phyloP scores from a whole-genome alignment of 1,140 invertebrate species.

The Zelostemma sp. region DNA sequence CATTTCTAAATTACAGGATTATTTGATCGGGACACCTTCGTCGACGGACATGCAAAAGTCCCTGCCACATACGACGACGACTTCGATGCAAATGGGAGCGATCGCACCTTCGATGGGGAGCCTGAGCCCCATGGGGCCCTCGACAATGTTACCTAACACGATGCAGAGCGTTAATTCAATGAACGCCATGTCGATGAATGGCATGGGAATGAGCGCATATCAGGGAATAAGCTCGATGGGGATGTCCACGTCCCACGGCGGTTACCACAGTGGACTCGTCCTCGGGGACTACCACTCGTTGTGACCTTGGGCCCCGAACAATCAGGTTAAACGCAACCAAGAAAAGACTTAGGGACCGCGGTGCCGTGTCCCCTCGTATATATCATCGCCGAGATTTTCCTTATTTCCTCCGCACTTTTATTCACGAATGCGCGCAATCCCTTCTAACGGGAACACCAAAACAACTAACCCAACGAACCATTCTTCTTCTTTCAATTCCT shows the following conservation, averaged over 20 bases:
- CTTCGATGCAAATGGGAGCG: slow-evolving; percentile 69
- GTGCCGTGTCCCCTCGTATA: no score
- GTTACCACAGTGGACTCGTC: slow-evolving; percentile 66
- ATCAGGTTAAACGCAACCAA: slow-evolving; percentile 62
- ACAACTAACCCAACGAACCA: no score
- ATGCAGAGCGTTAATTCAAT: slow-evolving; percentile 67
- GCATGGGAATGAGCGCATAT: slow-evolving; percentile 67
- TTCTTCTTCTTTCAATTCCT: no score
- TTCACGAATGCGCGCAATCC: no score
- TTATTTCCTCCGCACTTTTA: no score
- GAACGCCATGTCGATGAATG: slow-evolving; percentile 69
- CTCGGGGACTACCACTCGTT: slow-evolving; percentile 68
- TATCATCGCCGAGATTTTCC: no score
- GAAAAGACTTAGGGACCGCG: slow-evolving; percentile 63
- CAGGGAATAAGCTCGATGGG: slow-evolving; percentile 65
- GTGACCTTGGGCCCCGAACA: slow-evolving; percentile 67
- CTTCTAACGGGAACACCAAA: no score
- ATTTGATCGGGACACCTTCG: slow-evolving; percentile 64
- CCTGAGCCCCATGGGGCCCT: slow-evolving; percentile 66
- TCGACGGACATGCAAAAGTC: slow-evolving; percentile 67
- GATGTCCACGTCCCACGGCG: slow-evolving; percentile 63
- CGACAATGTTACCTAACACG: slow-evolving; percentile 64
- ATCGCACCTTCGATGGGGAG: slow-evolving; percentile 66
- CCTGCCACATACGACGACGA: slow-evolving; percentile 65
- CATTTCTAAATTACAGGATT: slow-evolving; percentile 60